Evolutionary conservation across 2,113 vertebrate genomes (phyloP).

Genomic region (Pollimyrus isidori): DNA sequence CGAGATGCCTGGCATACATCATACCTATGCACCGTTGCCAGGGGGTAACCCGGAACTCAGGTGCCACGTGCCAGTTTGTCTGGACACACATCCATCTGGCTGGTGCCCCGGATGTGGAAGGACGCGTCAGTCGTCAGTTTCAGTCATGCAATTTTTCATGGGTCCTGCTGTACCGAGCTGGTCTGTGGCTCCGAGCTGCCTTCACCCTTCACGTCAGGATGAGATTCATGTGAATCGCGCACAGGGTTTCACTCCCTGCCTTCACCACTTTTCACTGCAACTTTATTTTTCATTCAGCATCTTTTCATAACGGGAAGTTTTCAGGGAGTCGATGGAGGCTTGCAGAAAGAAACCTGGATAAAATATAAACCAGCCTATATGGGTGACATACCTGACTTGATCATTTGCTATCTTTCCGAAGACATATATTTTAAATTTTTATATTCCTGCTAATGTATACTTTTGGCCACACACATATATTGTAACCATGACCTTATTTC

Average conservation of each 20-base stretch:
- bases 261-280: background rate
- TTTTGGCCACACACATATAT: background rate
- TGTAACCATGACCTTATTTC: conserved; percentile 11
- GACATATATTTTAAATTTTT: background rate
- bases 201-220: too few species aligned
- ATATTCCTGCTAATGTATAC: background rate
- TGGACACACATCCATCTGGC: background rate
- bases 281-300: background rate
- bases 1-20: background rate
- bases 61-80: background rate
- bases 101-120: background rate
- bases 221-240: background rate
- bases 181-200: background rate
- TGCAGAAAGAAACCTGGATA: background rate
- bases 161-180: background rate
- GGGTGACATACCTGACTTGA: background rate
- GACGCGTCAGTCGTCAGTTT: background rate
- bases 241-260: background rate
- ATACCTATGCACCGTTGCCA: background rate
- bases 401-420: background rate
- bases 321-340: background rate
- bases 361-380: background rate
- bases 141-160: background rate
- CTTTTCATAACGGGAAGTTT: background rate
- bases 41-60: background rate